Conservation (phyloP, 1,140 invertebrate species). For the Heliconius nattereri region DNA sequence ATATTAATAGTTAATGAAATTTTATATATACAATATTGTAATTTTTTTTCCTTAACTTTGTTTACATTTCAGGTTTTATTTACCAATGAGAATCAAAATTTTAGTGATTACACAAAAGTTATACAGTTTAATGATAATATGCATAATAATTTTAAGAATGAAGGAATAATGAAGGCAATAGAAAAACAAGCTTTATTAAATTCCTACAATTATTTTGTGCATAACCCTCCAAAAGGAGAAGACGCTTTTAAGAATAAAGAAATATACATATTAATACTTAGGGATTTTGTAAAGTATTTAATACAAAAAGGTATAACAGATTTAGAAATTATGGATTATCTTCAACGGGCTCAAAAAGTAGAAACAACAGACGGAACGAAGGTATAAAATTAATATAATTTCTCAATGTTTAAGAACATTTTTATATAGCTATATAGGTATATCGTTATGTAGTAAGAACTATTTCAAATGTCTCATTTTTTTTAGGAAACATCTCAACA, state of each 20-base stretch:
- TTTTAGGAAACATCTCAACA: neutral
- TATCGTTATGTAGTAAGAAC: neutral
- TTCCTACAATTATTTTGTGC: neutral
- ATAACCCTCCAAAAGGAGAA: neutral
- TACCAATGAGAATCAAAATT: neutral
- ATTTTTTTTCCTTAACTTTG: neutral
- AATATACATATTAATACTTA: constrained; percentile 2
- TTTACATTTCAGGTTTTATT: neutral
- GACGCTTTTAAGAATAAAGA: neutral
- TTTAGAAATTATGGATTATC: constrained; percentile 1
- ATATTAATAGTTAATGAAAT: no score
- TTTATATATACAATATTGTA: no score
- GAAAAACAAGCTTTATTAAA: neutral
- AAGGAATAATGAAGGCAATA: neutral
- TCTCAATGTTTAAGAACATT: no score
- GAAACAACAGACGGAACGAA: neutral
- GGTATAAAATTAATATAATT: neutral
- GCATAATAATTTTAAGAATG: neutral
- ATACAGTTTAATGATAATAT: neutral
- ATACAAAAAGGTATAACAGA: neutral
- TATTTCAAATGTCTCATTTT: neutral
- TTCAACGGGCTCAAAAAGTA: neutral
- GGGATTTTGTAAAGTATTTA: neutral
- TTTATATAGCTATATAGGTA: neutral
- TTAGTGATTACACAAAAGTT: neutral